Evolutionary conservation across 1,140 invertebrate genomes (phyloP).

Genomic region (Drosophila nigrodunni): DNA sequence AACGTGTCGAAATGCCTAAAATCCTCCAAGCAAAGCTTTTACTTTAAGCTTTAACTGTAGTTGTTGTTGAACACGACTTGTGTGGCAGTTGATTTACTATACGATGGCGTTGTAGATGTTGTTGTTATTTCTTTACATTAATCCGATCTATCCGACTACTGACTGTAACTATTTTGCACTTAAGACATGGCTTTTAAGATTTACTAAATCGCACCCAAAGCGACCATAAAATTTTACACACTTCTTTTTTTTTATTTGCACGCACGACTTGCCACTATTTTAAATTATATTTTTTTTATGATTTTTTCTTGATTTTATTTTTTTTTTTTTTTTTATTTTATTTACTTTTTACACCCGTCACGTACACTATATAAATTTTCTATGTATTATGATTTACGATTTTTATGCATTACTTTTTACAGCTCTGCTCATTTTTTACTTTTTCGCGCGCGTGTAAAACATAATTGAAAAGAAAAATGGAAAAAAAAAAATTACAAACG

Average conservation of each 20-base stretch:
- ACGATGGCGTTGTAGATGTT: not conserved
- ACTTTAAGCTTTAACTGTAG: conserved; percentile 11
- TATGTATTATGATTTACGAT: conserved; percentile 34
- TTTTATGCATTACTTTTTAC: conserved; percentile 32
- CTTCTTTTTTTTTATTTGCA: conserved; percentile 39
- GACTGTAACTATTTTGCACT: conserved; percentile 27
- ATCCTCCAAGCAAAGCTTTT: conserved; percentile 50
- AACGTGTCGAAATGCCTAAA: conserved; percentile 55
- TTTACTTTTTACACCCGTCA: conserved; percentile 38
- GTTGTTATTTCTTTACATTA: not conserved
- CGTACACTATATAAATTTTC: conserved; percentile 29
- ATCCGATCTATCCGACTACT: conserved; percentile 19
- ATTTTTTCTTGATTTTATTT: conserved; percentile 5
- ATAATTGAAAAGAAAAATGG: conserved; percentile 30
- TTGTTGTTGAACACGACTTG: conserved; percentile 15
- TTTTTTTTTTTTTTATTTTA: conserved; percentile 19
- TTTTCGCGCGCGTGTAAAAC: conserved; percentile 26
- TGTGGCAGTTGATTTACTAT: conserved; percentile 7
- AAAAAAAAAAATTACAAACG: conserved; percentile 44
- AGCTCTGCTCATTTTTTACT: conserved; percentile 30
- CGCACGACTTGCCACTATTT: conserved; percentile 50
- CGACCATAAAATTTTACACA: conserved; percentile 56
- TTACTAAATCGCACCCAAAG: conserved; percentile 35
- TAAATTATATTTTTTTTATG: conserved; percentile 24
- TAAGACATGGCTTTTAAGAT: conserved; percentile 54